Evolutionary conservation across 2,113 vertebrate species (phyloP), one percentile per base, ranked within the genome.

Genomic region (Tringa solitaria): DNA sequence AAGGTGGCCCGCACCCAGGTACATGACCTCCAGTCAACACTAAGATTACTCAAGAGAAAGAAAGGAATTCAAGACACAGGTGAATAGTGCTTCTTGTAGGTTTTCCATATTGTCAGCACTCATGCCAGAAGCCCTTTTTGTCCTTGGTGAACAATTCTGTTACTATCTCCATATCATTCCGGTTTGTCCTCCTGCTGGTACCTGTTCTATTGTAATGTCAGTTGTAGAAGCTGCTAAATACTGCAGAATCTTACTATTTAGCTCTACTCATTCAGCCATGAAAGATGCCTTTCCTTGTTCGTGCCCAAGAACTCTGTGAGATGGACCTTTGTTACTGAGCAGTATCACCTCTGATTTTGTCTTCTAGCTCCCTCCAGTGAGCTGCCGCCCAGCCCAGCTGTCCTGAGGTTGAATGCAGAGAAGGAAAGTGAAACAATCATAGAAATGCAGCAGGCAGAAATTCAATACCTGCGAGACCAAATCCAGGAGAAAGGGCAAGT

Each of bases 361-460:
- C 57, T 90, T 95, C 84, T 85, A 98, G 98, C 17, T 48, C 53
- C 95, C 46, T 57, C 37, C 6, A 48, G 24, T 69, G 95, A 96
- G 18, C 35, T 18, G 8, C 8, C 19, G 17, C 60, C 68, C 6
- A 12, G 86, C 17, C 9, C 93, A 37, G 35, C 93, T 76, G 79
- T 98, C 67, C 41, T 84, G 48, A 96, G 98, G 72, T 92, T 98
- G 78, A 98, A 98, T 33, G 94, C 97, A 54, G 96, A 98, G 72
- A 96, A 98, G 57, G 98, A 99, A 96, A 97, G 74, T 0, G 96
- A 97, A 88, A 97, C 97, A 75, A 98, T 99, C 67, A 98, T 99
- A 60, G 98, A 98, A 95, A 98, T 98, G 96, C 99, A 99, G 46
- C 96, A 96, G 59, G 72, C 97, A 23, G 98, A 99, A 97, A 99